Evolutionary conservation across 2,888 invertebrate species (phyloP), one percentile per base, ranked within the genome.

Genomic region (Ophion ventricosus): DNA sequence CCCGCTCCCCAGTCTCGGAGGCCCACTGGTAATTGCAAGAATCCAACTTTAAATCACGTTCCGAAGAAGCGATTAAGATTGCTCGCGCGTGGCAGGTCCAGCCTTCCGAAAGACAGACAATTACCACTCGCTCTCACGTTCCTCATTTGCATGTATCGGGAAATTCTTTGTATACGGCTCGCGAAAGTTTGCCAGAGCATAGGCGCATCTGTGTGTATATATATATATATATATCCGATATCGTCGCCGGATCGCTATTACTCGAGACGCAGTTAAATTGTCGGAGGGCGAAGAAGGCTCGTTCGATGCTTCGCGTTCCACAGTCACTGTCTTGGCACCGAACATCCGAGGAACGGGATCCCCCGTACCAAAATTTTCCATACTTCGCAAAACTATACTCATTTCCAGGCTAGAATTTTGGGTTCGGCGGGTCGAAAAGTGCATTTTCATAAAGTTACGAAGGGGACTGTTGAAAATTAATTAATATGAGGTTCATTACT

Each of bases 111-210:
- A 63, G 81, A 75, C 81, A 69, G 70, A 76, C 81, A 76, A 81
- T 81, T 81, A 80, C 75, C 56, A 40, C 63, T 59, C 49, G 40
- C 56, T 23, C 81, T 81, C 81, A 56, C 81, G 81, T 81, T 63
- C 14, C 75, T 81, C 40, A 63, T 56, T 81, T 57, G 81, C 75
- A 76, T 69, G 63, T 63, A 75, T 75, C 69, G 56, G 67, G 49
- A 49, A 8, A 14, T 40, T 56, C 54, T 35, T 35, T 35, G 23
- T 7, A 20, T 49, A 49, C 35, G 49, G 17, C 49, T 11, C 59
- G 20, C 59, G 23, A 26, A 69, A 69, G 14, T 59, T 67, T 57
- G 25, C 11, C n/a, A 23, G 54, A 8, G 43, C 14, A 49, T 49
- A 3, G 0, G 20, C 8, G 14, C 2, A 23, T 14, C 17, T 25